Conservation (phyloP, 2,888 invertebrate genomes). For the Eupithecia insigniata region DNA sequence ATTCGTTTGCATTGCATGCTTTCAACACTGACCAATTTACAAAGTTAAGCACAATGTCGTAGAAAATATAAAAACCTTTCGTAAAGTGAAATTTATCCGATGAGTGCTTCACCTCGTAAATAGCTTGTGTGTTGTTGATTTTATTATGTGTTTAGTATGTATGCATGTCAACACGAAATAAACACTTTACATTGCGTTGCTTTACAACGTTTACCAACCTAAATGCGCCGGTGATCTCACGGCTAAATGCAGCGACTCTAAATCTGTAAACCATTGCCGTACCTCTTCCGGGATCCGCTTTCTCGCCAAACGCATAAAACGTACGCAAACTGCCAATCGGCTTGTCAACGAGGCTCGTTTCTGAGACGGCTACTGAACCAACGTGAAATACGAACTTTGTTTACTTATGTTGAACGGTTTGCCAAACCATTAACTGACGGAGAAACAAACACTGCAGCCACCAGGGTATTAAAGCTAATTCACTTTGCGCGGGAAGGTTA, state of each 20-base stretch:
- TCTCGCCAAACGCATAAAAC: constrained; percentile 76
- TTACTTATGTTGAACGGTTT: constrained; percentile 67
- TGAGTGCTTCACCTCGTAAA: constrained; percentile 41
- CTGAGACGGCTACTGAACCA: constrained; percentile 61
- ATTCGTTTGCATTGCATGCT: constrained; percentile 20
- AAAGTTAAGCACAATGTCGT: constrained; percentile 10
- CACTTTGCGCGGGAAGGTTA: constrained; percentile 24
- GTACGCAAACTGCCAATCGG: constrained; percentile 74
- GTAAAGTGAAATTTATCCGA: constrained; percentile 31
- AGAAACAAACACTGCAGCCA: constrained; percentile 50
- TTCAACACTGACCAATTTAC: constrained; percentile 25
- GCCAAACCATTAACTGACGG: constrained; percentile 65
- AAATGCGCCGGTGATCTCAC: constrained; percentile 75
- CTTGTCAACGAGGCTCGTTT: constrained; percentile 69
- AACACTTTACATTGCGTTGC: constrained; percentile 38
- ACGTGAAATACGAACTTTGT: constrained; percentile 65
- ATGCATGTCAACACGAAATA: constrained; percentile 43
- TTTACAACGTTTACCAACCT: constrained; percentile 49
- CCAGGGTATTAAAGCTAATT: constrained; percentile 31
- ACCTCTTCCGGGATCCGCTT: constrained; percentile 75
- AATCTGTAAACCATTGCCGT: constrained; percentile 71
- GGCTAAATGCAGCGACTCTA: constrained; percentile 77
- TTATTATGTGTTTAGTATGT: constrained; percentile 42
- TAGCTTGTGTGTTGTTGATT: constrained; percentile 35
- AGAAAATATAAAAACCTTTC: background rate